Evolutionary conservation across 2,888 invertebrate genomes (phyloP), one percentile per base, ranked within the genome.

Genomic region (Clusia tigrina): DNA sequence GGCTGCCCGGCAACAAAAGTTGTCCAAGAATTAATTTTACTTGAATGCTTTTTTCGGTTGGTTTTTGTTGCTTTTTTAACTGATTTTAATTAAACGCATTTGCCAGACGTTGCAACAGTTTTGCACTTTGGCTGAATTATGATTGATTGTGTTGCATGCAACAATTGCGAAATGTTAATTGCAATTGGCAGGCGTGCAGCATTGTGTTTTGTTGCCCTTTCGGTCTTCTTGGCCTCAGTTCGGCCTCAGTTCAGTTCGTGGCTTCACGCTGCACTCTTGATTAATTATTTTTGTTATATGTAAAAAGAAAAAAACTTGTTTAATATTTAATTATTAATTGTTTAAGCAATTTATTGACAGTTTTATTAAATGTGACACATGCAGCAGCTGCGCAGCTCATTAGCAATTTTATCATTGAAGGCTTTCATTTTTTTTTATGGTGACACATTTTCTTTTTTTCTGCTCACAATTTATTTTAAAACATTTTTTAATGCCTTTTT

Each of bases 381-480:
- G 42, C n/a, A n/a, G 42, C 42, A 10, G n/a, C 15, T 42, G n/a
- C 65, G 65, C 65, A 65, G 67, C 59, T 63, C 32, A 65, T 67
- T 65, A 63, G 57, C 60, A 63, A 63, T 37, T 17, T n/a, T 54
- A 25, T n/a, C n/a, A 24, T 25, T 54, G n/a, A 54, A 25, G 22
- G 37, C 32, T 53, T 63, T 63, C 52, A 64, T 58, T n/a, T n/a
- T n/a, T n/a, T n/a, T n/a, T n/a, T n/a, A n/a, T n/a, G n/a, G n/a
- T n/a, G n/a, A n/a, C n/a, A n/a, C n/a, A n/a, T n/a, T n/a, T n/a
- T n/a, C n/a, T n/a, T n/a, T n/a, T n/a, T n/a, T n/a, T n/a, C n/a
- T n/a, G n/a, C n/a, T n/a, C n/a, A n/a, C n/a, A n/a, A n/a, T n/a
- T n/a, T n/a, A n/a, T n/a, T n/a, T n/a, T 62, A 42, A 58, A 60